Base-by-base conservation (phyloP, 2,888 invertebrate genomes). In the Aromia moschata region DNA sequence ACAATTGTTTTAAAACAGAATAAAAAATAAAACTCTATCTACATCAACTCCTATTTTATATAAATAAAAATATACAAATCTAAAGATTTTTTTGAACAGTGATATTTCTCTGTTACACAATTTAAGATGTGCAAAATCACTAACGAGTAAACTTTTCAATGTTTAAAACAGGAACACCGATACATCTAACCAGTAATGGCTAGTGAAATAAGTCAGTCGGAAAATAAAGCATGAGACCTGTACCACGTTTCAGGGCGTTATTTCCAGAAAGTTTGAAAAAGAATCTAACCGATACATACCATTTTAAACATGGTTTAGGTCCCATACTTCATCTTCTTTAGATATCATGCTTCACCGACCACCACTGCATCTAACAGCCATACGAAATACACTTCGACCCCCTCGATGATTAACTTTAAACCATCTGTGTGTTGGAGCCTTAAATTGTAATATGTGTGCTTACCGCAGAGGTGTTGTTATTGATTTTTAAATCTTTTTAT, bases 1-100 rank as follows among this genome's bases (percentile, higher is more conserved):
- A 20, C 44, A 30, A 31, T 44, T 14, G 20, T 11, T 46, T 16
- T 31, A 33, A 47, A 47, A 47, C 17, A 18, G 33, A 47, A 18
- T 20, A 5, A 43, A 41, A 41, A 18, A 41, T 18, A 41, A 41
- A 41, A 5, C 17, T 46, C 31, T 37, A 18, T 18, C 49, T 49
- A 49, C 15, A 49, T 38, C 20, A 49, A 37, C 16, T 40, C 17
- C 41, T 41, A n/a, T n/a, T n/a, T n/a, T n/a, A 41, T 5, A 52
- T 52, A 52, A 52, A 52, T 52, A 52, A 52, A 52, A 40, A 41
- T 31, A 52, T 52, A 52, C 41, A 52, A 41, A 40, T 52, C 17
- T 38, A 25, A 25, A 7, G n/a, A n/a, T n/a, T n/a, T n/a, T 25
- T 7, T 25, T 25, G 20, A 47, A 11, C n/a, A 47, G 47, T 49